A percentile compares a stretch with the other conserved stretches of the same genome.
These are phyloP conservation scores for Lontra canadensis DNA, from an alignment of 2,113 vertebrate species.

Conservation along the genomic window DNA sequence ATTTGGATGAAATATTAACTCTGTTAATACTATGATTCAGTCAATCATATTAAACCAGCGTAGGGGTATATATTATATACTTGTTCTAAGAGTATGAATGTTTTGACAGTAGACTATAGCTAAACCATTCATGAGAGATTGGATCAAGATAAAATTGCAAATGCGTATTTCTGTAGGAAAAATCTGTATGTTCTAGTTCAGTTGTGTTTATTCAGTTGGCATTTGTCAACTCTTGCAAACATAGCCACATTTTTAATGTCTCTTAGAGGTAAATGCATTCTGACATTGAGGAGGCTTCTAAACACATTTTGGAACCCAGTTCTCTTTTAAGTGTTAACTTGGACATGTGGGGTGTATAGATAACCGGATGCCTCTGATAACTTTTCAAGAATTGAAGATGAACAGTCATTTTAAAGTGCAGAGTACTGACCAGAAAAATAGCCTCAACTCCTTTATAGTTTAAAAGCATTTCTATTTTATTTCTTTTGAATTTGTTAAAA, in stretches of 20 bases:
- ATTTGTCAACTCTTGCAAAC: not conserved
- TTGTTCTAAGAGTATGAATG: not conserved
- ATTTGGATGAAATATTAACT: not conserved
- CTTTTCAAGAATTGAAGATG: not conserved
- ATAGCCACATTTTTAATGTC: constrained; percentile 4
- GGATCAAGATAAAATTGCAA: not conserved
- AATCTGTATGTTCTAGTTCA: not conserved
- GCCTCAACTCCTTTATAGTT: not conserved
- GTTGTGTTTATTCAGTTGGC: not conserved
- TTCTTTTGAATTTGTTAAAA: constrained; percentile 33
- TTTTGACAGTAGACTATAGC: not conserved
- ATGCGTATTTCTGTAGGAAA: not conserved
- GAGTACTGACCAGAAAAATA: not conserved
- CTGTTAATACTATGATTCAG: not conserved
- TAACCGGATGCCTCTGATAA: not conserved
- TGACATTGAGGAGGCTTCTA: not conserved
- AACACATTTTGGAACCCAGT: constrained; percentile 6
- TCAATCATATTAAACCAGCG: not conserved
- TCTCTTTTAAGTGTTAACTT: not conserved
- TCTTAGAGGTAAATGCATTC: not conserved
- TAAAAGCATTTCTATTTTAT: not conserved
- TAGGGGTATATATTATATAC: not conserved
- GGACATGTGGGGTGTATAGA: not conserved
- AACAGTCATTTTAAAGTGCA: constrained; percentile 9
- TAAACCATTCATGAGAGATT: not conserved